Conservation (phyloP, 1,140 invertebrate species). For the Leguminivora glycinivorella region DNA sequence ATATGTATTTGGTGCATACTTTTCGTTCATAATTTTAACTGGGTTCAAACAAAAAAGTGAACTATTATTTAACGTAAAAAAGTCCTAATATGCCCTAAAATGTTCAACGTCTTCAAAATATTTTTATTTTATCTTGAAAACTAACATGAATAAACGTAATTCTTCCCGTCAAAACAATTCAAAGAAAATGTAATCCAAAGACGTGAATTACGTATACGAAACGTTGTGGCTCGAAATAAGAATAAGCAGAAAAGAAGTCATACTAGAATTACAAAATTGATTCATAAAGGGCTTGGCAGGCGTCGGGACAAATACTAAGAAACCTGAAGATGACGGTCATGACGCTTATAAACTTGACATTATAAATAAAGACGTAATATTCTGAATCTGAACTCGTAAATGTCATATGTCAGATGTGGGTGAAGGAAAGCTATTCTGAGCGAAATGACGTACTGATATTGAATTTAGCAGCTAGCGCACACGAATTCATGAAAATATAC, state of each 20-base stretch:
- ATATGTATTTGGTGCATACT: too few relatives aligned
- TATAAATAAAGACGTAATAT: slow-evolving; percentile 12
- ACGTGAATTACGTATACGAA: neutral
- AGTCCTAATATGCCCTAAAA: neutral
- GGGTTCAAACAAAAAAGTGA: too few relatives aligned
- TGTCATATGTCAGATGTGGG: neutral
- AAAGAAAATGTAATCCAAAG: neutral
- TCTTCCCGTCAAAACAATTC: neutral
- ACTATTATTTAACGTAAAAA: too few relatives aligned
- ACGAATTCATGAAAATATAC: neutral
- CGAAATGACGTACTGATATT: neutral
- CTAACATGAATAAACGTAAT: neutral
- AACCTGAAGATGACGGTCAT: neutral
- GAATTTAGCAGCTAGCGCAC: neutral
- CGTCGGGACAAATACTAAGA: slow-evolving; percentile 5
- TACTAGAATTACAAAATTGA: slow-evolving; percentile 18
- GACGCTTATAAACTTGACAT: slow-evolving; percentile 9
- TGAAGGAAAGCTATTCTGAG: slow-evolving; percentile 17
- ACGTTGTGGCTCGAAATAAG: neutral
- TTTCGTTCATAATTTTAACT: too few relatives aligned
- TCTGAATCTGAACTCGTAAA: neutral
- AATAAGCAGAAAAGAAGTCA: neutral
- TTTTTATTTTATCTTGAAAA: neutral
- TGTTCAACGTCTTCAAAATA: too few relatives aligned
- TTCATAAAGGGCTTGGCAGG: slow-evolving; percentile 12